Conservation (phyloP, 2,797 vertebrate species). For the Lutjanus argentimaculatus region DNA sequence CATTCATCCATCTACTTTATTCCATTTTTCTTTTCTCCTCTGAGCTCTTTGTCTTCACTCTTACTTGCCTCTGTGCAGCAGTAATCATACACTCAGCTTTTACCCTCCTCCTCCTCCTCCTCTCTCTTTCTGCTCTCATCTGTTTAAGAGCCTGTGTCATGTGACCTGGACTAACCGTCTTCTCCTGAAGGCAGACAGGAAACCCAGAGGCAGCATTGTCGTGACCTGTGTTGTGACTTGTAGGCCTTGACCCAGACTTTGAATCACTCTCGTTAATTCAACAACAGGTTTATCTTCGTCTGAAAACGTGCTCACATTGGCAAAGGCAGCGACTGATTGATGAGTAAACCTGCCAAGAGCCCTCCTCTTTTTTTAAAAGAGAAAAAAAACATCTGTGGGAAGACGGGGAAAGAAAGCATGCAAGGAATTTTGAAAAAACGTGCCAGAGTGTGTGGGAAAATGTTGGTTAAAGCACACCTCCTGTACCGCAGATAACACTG, state of each 20-base stretch:
- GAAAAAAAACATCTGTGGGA: conserved; percentile 26
- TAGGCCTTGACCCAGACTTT: conserved; percentile 46
- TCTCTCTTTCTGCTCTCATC: conserved; percentile 55
- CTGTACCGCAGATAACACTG: neutral
- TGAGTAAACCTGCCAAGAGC: conserved; percentile 8
- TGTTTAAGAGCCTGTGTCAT: conserved; percentile 70
- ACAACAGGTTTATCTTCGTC: conserved; percentile 31
- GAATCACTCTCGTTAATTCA: conserved; percentile 25
- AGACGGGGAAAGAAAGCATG: conserved; percentile 33
- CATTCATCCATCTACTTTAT: conserved; percentile 33
- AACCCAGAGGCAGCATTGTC: conserved; percentile 46
- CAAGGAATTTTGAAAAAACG: conserved; percentile 37
- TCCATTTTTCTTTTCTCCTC: conserved; percentile 39
- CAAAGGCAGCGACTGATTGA: conserved; percentile 28
- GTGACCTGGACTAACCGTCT: conserved; percentile 70
- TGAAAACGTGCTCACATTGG: neutral
- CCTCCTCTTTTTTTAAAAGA: neutral
- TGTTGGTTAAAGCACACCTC: conserved; percentile 15
- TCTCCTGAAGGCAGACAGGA: conserved; percentile 59
- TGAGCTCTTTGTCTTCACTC: conserved; percentile 47
- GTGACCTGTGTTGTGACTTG: conserved; percentile 66
- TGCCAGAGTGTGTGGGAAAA: conserved; percentile 41
- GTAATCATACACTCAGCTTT: conserved; percentile 61
- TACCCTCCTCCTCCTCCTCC: conserved; percentile 43
- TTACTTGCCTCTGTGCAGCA: conserved; percentile 34